Evolutionary conservation across 2,888 invertebrate genomes (phyloP), one percentile per base, ranked within the genome.

Genomic region (Leucania comma): DNA sequence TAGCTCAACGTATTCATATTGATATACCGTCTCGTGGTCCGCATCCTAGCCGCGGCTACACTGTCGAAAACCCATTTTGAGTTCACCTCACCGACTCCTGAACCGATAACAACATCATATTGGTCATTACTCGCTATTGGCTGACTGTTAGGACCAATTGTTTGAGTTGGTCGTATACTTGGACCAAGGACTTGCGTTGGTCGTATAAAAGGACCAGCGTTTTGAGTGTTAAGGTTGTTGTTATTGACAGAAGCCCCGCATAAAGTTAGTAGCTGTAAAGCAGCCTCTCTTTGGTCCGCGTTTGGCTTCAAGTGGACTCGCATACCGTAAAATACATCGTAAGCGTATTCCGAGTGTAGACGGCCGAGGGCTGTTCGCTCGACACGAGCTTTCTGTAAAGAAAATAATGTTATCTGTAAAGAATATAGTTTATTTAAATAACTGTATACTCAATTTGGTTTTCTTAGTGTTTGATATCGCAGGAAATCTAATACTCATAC

Each of bases 51-150:
- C 0, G 92, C 88, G 0, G 92, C 92, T 0, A 95, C 91, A 62
- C 95, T 95, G 56, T 95, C 95, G 68, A 94, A 95, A 38, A 95
- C 94, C 95, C 95, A 95, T 54, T 92, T 93, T 0, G 93, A 92
- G 48, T 83, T 83, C 2, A 95, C 88, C 74, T 93, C 87, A 0
- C 91, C 92, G 0, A 78, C 82, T 0, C 69, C 80, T 0, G 72
- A 74, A 0, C 95, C 95, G 1, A 95, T 77, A 1, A 87, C 88
- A 2, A 95, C 75, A 74, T 93, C 93, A 68, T 74, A 87, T 4
- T 53, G 66, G 17, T 35, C 78, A 70, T 59, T 74, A 48, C 12
- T 22, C 12, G 0, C n/a, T 1, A 17, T 29, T 17, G 20, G 5
- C 2, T 56, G 78, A 14, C n/a, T 32, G 12, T 54, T 78, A 9